Base-by-base conservation (phyloP, 2,888 invertebrate species). In the Agonum fuliginosum region DNA sequence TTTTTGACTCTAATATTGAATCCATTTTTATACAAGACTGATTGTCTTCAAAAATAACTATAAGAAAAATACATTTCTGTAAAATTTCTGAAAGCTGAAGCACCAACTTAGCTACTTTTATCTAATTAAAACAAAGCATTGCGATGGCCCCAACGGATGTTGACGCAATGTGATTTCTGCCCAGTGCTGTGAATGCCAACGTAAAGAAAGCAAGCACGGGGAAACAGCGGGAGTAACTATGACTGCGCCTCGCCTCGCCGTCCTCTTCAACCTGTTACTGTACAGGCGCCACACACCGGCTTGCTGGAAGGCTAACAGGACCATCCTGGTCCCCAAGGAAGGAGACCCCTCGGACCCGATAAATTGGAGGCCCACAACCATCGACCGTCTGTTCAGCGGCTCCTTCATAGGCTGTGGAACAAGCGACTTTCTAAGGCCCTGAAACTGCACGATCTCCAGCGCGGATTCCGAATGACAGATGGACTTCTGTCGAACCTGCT, bases 401-500 rank as follows among this genome's bases (percentile, higher is more conserved):
- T 84, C 8, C 34, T 84, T 1, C 82, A 84, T 69, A 37, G 82
- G 1, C 67, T 81, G n/a, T 6, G 84, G 30, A 76, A 80, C 17
- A 22, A 4, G 1, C 48, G 82, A 0, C 54, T 83, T 0, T n/a
- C n/a, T n/a, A n/a, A 43, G n/a, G 5, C n/a, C 0, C 19, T 77
- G 10, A 1, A n/a, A 0, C 78, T 83, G 3, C n/a, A 81, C 77
- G 58, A 24, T 0, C 24, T 81, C 4, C 85, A 85, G 78, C 51
- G 83, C 0, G 83, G 84, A 0, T 84, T 85, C 62, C 74, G 81
- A n/a, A 78, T 82, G 48, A 81, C 82, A 0, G 86, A 86, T 76
- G 86, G 86, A 10, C 83, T 83, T 1, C 79, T 86, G 10, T 83
- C 85, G 5, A 87, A 86, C 70, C 78, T 82, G 19, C 78, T 83